Conservation (phyloP, 2,797 vertebrate species). For the Ceryle rudis region DNA sequence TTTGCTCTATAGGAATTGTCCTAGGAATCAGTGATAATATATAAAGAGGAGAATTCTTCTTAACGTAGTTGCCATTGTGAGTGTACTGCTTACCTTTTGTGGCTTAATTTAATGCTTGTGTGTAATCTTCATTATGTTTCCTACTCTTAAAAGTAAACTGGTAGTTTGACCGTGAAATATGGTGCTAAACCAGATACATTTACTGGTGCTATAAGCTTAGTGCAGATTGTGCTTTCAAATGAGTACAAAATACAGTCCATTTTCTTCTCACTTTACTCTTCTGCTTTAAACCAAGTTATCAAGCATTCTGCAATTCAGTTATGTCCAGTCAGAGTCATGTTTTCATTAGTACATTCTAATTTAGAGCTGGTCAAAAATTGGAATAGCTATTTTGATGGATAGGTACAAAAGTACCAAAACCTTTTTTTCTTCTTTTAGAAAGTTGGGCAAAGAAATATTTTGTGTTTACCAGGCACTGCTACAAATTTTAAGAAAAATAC, state of each 20-base stretch:
- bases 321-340: not conserved
- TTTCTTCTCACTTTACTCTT: not conserved
- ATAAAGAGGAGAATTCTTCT: not conserved
- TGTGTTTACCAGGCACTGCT: not conserved
- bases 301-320: not conserved
- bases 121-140: not conserved
- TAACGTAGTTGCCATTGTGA: not conserved
- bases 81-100: not conserved
- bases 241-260: not conserved
- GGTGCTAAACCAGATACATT: not conserved
- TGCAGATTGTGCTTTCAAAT: not conserved
- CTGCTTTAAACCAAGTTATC: not conserved
- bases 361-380: not conserved
- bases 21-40: not conserved
- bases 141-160: not conserved
- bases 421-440: not conserved
- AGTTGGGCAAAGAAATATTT: not conserved
- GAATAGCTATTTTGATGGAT: not conserved
- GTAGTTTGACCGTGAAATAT: not conserved
- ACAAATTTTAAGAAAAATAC: not conserved
- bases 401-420: not conserved
- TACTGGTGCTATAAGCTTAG: not conserved
- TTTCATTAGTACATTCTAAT: not conserved
- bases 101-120: not conserved
- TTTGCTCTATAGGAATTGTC: not conserved